Conservation (phyloP, 64 coral and sea anemone species). For the Anthopleura sola region DNA sequence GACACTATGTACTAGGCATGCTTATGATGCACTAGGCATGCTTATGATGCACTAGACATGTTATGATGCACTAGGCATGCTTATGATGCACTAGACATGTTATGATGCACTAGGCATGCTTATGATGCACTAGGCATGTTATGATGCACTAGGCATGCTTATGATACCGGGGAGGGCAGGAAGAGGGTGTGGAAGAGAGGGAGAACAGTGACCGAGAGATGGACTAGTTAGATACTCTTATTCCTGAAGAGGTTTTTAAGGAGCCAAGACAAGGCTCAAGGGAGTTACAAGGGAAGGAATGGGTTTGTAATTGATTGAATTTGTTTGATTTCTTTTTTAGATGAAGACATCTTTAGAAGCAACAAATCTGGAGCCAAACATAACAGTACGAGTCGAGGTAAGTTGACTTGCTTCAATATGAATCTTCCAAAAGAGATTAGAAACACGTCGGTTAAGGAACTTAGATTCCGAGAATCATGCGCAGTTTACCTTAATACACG, state of each 20-base stretch:
- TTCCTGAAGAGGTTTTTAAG: no score
- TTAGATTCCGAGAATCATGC: no score
- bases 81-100: no score
- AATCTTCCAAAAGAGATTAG: no score
- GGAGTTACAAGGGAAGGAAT: neutral
- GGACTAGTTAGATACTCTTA: no score
- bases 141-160: neutral
- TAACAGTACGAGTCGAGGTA: slow-evolving; percentile 9
- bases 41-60: no score
- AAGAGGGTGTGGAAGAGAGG: neutral
- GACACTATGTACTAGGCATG: neutral
- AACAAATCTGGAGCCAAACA: neutral
- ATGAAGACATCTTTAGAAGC: neutral
- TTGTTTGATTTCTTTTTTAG: neutral
- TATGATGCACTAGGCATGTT: no score
- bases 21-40: neutral
- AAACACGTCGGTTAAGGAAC: no score
- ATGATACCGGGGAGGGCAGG: neutral
- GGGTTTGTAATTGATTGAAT: neutral
- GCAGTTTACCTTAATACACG: no score
- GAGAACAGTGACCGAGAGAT: no score
- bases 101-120: neutral
- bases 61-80: neutral
- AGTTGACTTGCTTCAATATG: neutral
- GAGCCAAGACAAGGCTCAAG: neutral